phyloP scores from a whole-genome alignment of 2,888 invertebrate genomes.

The Amiota minor region DNA sequence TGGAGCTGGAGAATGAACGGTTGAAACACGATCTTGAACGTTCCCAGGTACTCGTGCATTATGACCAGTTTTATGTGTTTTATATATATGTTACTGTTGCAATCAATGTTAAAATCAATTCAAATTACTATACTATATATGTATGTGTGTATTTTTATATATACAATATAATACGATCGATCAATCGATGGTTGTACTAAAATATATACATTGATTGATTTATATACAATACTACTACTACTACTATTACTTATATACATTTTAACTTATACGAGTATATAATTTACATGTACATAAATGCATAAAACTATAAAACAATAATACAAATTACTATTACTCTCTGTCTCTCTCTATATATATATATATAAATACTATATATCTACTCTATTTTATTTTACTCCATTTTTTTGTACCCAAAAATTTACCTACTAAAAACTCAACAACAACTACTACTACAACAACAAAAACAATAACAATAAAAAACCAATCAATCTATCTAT shows the following conservation, averaged over 20 bases:
- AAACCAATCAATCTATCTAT: not conserved
- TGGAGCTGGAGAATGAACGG: constrained; percentile 92
- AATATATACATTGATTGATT: no score
- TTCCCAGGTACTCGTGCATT: constrained; percentile 78
- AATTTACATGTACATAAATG: constrained; percentile 24
- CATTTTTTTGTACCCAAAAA: constrained; percentile 37
- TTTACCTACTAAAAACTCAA: constrained; percentile 35
- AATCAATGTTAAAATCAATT: constrained; percentile 39
- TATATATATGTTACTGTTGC: constrained; percentile 24
- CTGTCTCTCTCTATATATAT: constrained; percentile 61
- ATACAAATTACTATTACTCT: constrained; percentile 20
- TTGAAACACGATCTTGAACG: constrained; percentile 89
- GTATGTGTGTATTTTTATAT: constrained; percentile 17
- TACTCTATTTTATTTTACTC: constrained; percentile 43
- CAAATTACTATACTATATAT: constrained; percentile 29
- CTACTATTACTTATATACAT: no score
- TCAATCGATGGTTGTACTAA: no score
- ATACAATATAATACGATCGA: not conserved
- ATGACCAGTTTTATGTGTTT: constrained; percentile 68
- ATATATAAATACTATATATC: constrained; percentile 56
- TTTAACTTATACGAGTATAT: constrained; percentile 20
- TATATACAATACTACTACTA: constrained; percentile 12
- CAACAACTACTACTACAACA: constrained; percentile 53
- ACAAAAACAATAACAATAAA: constrained; percentile 42
- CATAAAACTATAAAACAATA: constrained; percentile 27